Conservation (phyloP, 2,797 vertebrate genomes). For the Echeneis naucrates region DNA sequence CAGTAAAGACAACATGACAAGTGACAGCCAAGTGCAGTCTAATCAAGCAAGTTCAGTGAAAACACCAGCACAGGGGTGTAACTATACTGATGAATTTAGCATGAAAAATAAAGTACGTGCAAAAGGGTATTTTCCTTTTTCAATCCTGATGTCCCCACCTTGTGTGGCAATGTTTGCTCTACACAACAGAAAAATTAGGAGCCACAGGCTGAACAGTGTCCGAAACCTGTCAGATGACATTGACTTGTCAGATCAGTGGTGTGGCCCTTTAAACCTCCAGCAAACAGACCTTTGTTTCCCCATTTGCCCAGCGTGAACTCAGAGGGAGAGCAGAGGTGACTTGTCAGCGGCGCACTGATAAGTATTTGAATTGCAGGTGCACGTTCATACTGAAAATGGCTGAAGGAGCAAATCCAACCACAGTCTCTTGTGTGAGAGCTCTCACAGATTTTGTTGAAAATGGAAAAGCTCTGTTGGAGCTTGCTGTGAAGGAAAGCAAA, state of each 20-base stretch:
- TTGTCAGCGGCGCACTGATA: conserved; percentile 11
- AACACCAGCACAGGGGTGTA: too few species aligned
- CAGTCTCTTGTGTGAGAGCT: conserved; percentile 15
- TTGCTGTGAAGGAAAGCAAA: conserved; percentile 49
- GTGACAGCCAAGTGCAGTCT: too few species aligned
- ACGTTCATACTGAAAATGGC: conserved; percentile 34
- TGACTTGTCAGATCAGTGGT: neutral
- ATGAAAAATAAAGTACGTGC: neutral
- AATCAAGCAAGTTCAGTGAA: too few species aligned
- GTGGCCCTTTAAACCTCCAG: conserved; percentile 27
- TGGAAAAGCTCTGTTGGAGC: conserved; percentile 63
- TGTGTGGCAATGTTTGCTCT: neutral
- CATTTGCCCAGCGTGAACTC: conserved; percentile 34
- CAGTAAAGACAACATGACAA: too few species aligned
- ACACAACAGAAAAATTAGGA: neutral
- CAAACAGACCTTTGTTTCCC: neutral
- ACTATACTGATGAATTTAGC: neutral
- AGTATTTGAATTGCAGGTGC: conserved; percentile 16
- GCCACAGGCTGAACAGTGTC: neutral
- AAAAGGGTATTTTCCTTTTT: neutral
- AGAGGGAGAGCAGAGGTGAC: conserved; percentile 15
- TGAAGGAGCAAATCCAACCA: neutral
- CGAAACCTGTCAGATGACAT: neutral
- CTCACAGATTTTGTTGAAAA: conserved; percentile 42
- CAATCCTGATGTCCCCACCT: neutral